phyloP scores from a whole-genome alignment of 2,888 invertebrate species.

The Hetaerina titia region DNA sequence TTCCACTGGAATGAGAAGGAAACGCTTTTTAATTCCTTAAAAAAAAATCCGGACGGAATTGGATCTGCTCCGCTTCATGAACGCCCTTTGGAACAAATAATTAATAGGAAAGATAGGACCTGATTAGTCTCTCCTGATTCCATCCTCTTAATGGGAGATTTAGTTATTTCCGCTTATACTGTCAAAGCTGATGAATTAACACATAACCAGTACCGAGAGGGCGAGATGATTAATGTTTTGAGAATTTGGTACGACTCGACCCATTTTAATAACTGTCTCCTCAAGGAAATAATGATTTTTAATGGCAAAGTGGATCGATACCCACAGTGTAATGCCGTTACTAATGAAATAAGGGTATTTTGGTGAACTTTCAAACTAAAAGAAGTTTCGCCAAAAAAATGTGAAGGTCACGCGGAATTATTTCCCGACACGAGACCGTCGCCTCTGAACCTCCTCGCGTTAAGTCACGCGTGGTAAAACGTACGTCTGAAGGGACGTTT shows the following conservation, averaged over 20 bases:
- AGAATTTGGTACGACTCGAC: background rate
- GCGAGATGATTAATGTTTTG: constrained; percentile 3
- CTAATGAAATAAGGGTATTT: background rate
- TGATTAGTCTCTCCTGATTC: constrained; percentile 15
- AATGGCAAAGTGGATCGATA: background rate
- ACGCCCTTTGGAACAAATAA: background rate
- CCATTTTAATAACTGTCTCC: background rate
- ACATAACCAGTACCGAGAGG: background rate
- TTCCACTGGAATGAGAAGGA: background rate
- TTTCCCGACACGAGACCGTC: background rate
- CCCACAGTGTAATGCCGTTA: background rate
- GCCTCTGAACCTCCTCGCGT: background rate
- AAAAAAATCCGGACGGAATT: background rate
- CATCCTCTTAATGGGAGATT: background rate
- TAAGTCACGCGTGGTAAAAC: background rate
- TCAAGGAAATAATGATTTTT: background rate
- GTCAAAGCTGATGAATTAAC: constrained; percentile 22
- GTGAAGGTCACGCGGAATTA: background rate
- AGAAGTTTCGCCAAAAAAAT: background rate
- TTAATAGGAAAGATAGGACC: background rate
- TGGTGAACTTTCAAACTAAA: no score
- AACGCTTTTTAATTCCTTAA: background rate
- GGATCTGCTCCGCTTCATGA: background rate
- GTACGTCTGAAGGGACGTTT: background rate
- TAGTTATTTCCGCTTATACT: constrained; percentile 3